These are phyloP conservation scores for Protodeltote pygarga DNA, from an alignment of 2,888 invertebrate species.

Conservation along the genomic window DNA sequence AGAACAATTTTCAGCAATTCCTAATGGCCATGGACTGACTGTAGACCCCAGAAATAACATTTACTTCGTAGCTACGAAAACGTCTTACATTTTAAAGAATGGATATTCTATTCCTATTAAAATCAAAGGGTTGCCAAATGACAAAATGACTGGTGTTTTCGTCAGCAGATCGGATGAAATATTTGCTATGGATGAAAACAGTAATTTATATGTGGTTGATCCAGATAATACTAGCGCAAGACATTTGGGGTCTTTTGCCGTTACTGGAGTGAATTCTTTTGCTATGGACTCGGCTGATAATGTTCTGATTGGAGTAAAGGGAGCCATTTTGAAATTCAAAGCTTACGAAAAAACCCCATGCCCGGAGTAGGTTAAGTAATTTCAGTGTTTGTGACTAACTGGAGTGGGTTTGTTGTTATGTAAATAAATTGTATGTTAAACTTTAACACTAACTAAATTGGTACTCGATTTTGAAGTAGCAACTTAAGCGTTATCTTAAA, in stretches of 20 bases:
- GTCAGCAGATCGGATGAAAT: constrained; percentile 75
- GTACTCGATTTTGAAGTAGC: no score
- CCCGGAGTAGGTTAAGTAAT: constrained; percentile 59
- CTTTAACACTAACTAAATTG: neutral
- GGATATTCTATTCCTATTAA: constrained; percentile 70
- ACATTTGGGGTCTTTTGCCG: constrained; percentile 66
- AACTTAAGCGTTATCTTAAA: no score
- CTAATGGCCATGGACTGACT: constrained; percentile 78
- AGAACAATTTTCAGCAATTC: constrained; percentile 69
- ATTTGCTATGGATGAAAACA: constrained; percentile 78
- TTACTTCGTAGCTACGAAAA: constrained; percentile 77
- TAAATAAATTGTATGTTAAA: constrained; percentile 4
- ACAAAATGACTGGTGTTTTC: constrained; percentile 76
- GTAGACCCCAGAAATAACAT: constrained; percentile 76
- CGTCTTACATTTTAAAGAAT: constrained; percentile 70
- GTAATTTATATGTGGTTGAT: constrained; percentile 72
- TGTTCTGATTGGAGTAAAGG: constrained; percentile 73
- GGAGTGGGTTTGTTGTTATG: constrained; percentile 1
- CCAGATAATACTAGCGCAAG: constrained; percentile 68
- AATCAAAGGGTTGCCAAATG: constrained; percentile 72
- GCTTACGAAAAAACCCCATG: constrained; percentile 72
- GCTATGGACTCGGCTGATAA: constrained; percentile 78
- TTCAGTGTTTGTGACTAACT: constrained; percentile 17
- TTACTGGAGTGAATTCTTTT: constrained; percentile 75
- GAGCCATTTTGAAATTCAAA: constrained; percentile 70